Base-by-base conservation (phyloP, 2,888 invertebrate genomes). In the Dastarcus helophoroides region DNA sequence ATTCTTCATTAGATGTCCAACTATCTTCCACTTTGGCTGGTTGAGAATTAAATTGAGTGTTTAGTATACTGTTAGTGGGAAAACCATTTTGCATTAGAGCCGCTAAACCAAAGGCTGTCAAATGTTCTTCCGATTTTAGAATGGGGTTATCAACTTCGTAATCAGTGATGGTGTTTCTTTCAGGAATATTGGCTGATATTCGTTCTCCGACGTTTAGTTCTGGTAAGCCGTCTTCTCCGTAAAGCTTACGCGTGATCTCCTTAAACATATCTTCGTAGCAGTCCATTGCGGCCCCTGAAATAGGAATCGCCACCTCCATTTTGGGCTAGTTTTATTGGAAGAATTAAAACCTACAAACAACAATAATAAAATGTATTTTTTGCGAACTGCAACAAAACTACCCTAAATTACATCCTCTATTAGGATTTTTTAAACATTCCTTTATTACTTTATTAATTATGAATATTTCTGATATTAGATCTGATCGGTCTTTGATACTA, bases 241-340 rank as follows among this genome's bases (percentile, higher is more conserved):
- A 89, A 45, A 89, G 69, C 67, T 89, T 89, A 60, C 85, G 76
- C 40, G 88, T 88, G 56, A 89, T 88, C 71, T 89, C 89, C 63
- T 88, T 88, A 61, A 83, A 83, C 79, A 83, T 83, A 57, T 83
- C 83, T 64, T 84, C 83, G 66, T 83, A 76, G 58, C 68, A 73
- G 62, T 76, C 75, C 63, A 75, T 68, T 52, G 73, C 68, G 51
- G 70, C 68, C 50, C 61, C 56, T 44, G 71, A 62, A 63, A 67
- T 60, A 54, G 72, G 71, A 71, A 71, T 70, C 50, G 64, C 60
- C 54, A 62, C 62, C 54, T 64, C 64, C 63, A 64, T 62, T n/a
- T n/a, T n/a, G n/a, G n/a, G n/a, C n/a, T n/a, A n/a, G n/a, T n/a
- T n/a, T n/a, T n/a, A n/a, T n/a, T n/a, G n/a, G n/a, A n/a, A n/a